phyloP scores from a whole-genome alignment of 2,797 vertebrate species.

The Cuniculus paca region DNA sequence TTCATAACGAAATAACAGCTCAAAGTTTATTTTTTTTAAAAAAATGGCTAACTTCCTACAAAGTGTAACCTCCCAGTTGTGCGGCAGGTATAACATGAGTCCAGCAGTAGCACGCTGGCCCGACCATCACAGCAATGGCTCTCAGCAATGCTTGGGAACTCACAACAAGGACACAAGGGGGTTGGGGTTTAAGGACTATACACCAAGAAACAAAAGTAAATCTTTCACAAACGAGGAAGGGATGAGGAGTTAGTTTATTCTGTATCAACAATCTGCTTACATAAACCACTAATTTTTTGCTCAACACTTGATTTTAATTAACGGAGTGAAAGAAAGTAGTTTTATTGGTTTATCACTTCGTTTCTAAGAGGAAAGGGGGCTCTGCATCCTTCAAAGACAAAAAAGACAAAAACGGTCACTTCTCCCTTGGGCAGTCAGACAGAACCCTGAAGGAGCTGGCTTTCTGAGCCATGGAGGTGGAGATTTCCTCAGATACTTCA shows the following conservation, averaged over 20 bases:
- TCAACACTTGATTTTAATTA: constrained; percentile 83
- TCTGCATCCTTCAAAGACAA: constrained; percentile 84
- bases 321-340: constrained; percentile 69
- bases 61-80: not conserved
- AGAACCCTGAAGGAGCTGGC: constrained; percentile 80
- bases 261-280: constrained; percentile 84
- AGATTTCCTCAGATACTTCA: constrained; percentile 79
- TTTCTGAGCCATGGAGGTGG: constrained; percentile 75
- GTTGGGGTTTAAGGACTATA: constrained; percentile 58
- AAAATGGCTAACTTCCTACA: not conserved
- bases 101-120: not conserved
- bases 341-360: constrained; percentile 63
- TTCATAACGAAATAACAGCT: not conserved
- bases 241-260: constrained; percentile 83
- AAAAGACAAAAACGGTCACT: constrained; percentile 76
- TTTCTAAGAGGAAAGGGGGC: constrained; percentile 68
- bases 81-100: not conserved
- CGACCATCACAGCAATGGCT: not conserved
- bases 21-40: not conserved
- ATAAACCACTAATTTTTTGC: constrained; percentile 83
- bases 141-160: not conserved
- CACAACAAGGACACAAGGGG: not conserved
- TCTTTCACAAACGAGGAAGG: constrained; percentile 69
- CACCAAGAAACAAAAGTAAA: constrained; percentile 69
- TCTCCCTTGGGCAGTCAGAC: constrained; percentile 82